Base-by-base conservation (phyloP, 2,888 invertebrate genomes). In the Agapostemon virescens region DNA sequence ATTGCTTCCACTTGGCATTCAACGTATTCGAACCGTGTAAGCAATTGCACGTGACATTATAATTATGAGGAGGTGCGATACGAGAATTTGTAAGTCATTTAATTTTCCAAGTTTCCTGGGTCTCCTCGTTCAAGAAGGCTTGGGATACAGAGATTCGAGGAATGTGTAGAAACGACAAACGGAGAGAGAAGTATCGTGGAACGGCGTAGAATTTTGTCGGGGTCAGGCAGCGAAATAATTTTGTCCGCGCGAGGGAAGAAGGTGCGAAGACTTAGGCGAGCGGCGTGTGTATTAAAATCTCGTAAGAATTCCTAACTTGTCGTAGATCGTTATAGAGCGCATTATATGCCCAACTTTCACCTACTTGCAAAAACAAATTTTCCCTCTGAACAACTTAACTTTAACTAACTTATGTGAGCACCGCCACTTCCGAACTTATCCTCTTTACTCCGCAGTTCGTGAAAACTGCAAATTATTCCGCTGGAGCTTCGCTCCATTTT, bases 361-460 rank as follows among this genome's bases (percentile, higher is more conserved):
- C 79, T 74, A 69, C 75, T 75, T 70, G 67, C 69, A 77, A 74
- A 87, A 75, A 69, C 75, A 77, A 87, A 85, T 87, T 86, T 79
- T 49, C 58, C 61, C 79, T 52, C 74, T 63, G 83, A 77, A 73
- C 81, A 76, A 81, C 77, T 74, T 80, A 81, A 84, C 81, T 86
- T 83, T 87, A 86, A 87, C 87, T 75, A 87, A 87, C 81, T 86
- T 87, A 86, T 77, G 79, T 64, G 79, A 77, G 74, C 68, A 61
- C 72, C 69, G 55, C 77, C 55, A 68, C 74, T 83, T 83, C 70
- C 76, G 68, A 87, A 86, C 81, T 87, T 81, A 72, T 80, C 80
- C 80, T 71, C 74, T 74, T 80, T 70, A 66, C 69, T 55, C 45
- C 58, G 71, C 64, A 68, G 79, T 83, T 77, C 77, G 81, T 64